Evolutionary conservation across 1,140 invertebrate genomes (phyloP), one percentile per base, ranked within the genome.

Genomic region (Bombus fervidus): DNA sequence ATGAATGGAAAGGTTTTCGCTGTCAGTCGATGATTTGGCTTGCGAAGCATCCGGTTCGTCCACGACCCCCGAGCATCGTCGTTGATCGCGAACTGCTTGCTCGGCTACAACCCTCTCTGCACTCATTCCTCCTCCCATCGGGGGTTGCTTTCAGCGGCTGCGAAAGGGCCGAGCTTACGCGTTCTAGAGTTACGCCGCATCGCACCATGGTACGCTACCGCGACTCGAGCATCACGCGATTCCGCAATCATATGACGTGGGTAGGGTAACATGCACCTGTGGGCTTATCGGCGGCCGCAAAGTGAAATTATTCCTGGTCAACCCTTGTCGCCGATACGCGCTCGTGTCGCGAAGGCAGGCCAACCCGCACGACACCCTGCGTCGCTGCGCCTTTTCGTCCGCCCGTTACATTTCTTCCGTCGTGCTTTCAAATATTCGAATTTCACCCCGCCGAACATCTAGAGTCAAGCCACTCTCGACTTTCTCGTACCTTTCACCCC

Each of bases 301-400:
- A 95, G 94, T 94, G 94, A 95, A 95, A 95, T 95, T 95, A 95
- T 95, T 94, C 92, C 88, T 91, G 91, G 91, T 90, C 86, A 94
- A 91, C 91, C 91, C 82, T 85, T 84, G 83, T 86, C 85, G 91
- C 88, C 92, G 91, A 93, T 93, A 91, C 86, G 86, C 72, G 86
- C 80, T 76, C 81, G 53, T 80, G 79, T 39, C 62, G 83, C 28
- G 64, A 25, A 64, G 79, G 69, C 64, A 39, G 37, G 28, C 10
- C 37, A 39, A 3, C 66, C 6, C 28, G 13, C 79, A 57, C 66
- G 77, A 74, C 53, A 77, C 83, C n/a, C 74, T 8, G 71, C 80
- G 59, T 25, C 81, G 86, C 59, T 80, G 80, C 64, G 72, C 86
- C 75, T 41, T 31, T 41, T 10, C 12, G 25, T 9, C 9, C 37